Evolutionary conservation across 1,140 invertebrate species (phyloP).

Genomic region (Leptinotarsa undecemlineata): DNA sequence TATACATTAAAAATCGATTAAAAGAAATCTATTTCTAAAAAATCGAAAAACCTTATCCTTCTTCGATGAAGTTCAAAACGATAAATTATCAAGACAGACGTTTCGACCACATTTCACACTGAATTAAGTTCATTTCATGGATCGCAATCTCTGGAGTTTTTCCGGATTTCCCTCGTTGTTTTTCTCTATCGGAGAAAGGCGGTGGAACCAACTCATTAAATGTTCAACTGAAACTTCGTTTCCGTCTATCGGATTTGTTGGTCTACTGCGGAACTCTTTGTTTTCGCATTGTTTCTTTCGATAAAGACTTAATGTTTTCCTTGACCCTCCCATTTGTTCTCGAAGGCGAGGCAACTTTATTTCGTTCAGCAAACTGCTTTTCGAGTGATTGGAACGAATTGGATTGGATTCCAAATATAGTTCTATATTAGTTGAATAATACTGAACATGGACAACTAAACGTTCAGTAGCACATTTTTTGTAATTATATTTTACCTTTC

Average conservation of each 20-base stretch:
- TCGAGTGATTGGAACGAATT: no score
- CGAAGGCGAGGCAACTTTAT: not conserved
- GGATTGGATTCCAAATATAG: no score
- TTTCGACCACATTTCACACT: not conserved
- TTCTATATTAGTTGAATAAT: no score
- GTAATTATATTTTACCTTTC: no score
- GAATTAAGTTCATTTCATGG: not conserved
- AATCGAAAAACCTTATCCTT: no score
- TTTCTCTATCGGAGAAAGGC: not conserved
- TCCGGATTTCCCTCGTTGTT: not conserved
- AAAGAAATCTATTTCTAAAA: no score
- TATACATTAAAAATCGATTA: no score
- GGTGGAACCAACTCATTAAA: slow-evolving; percentile 2
- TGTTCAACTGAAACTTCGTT: slow-evolving; percentile 1
- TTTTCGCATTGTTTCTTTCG: slow-evolving; percentile 6
- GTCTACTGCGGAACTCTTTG: slow-evolving; percentile 5
- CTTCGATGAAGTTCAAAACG: no score
- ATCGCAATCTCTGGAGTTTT: not conserved
- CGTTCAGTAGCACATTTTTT: no score
- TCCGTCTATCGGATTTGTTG: slow-evolving; percentile 5
- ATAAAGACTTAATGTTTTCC: slow-evolving; percentile 4
- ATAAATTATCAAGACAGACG: not conserved
- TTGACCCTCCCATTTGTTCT: not conserved
- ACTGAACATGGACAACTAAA: no score
- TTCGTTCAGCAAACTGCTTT: no score